Conservation (phyloP, 2,113 vertebrate genomes). For the Silurus meridionalis region DNA sequence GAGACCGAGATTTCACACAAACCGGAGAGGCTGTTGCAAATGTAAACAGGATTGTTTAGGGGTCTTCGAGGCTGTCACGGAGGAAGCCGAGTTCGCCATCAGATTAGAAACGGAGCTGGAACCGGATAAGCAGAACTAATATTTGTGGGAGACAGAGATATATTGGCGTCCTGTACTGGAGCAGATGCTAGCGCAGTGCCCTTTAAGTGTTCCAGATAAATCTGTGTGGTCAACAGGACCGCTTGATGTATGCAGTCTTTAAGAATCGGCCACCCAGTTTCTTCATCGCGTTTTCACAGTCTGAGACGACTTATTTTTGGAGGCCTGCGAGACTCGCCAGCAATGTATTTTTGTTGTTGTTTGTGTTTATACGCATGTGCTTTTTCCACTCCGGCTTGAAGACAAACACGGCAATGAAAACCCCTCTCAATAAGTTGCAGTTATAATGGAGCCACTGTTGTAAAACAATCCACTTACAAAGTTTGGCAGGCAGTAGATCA, state of each 20-base stretch:
- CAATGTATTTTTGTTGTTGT: conserved; percentile 2
- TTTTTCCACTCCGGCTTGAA: conserved; percentile 46
- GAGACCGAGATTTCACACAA: conserved; percentile 66
- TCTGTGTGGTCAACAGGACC: conserved; percentile 35
- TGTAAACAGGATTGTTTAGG: conserved; percentile 65
- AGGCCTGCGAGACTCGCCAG: conserved; percentile 28
- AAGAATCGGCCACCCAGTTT: conserved; percentile 1
- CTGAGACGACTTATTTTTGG: conserved; percentile 29
- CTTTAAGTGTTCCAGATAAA: conserved; percentile 20
- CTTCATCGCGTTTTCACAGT: conserved; percentile 32
- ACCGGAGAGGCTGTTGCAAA: conserved; percentile 58
- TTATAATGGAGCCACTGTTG: conserved; percentile 57
- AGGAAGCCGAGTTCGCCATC: conserved; percentile 54
- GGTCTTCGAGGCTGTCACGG: conserved; percentile 62
- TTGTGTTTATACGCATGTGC: conserved; percentile 1
- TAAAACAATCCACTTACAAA: conserved; percentile 68
- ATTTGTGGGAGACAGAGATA: conserved; percentile 66
- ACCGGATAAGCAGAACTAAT: conserved; percentile 70
- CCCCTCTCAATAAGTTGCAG: conserved; percentile 56
- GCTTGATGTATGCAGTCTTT: not conserved
- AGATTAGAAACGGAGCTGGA: conserved; percentile 63
- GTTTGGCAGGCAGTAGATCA: conserved; percentile 74
- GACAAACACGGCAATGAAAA: conserved; percentile 57
- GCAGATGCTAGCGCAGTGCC: conserved; percentile 55
- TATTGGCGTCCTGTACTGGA: conserved; percentile 66